Base-by-base conservation (phyloP, 1,140 invertebrate genomes). In the Schlechtendalia chinensis region DNA sequence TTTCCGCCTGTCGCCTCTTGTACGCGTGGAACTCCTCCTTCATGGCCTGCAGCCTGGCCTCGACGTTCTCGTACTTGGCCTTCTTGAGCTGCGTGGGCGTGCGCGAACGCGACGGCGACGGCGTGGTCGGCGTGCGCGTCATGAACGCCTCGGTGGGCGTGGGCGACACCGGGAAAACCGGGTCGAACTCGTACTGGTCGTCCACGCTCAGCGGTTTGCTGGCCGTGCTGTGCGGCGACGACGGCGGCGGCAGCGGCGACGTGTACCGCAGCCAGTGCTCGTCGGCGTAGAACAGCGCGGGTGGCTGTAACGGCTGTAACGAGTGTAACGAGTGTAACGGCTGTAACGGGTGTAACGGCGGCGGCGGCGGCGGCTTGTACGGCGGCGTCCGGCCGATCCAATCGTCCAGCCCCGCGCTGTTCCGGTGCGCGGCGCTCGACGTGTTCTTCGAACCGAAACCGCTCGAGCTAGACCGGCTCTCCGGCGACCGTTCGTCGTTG, bases 21-120 rank as follows among this genome's bases (percentile, higher is more conserved):
- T 96, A 97, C 85, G 96, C 92, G 85, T 96, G 91, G 86, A 97
- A 98, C 86, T 98, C 96, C 85, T 96, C 94, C 83, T 96, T 95
- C 92, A 98, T 96, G 47, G 94, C 94, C 83, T 95, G 93, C 77
- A 97, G 94, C 71, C 96, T 88, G 5, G 94, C 93, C 84, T 96
- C 94, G 82, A 95, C 94, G 85, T 94, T 94, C 83, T 93, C 91
- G 71, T 92, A 91, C 10, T 90, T 89, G 53, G 89, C 86, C 65
- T 88, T 87, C 5, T 81, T 79, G 39, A 54, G 59, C 17, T 59
- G 56, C 84, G 82, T 87, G 50, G 61, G 72, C 84, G 22, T 85
- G 8, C 80, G 72, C 10, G 74, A 74, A 5, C 69, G 45, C 17
- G 81, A 75, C 32, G 82, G 82, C 32, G 82, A 61, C 47, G 82